phyloP scores from a whole-genome alignment of 2,797 vertebrate species.

The Botia kubotai region DNA sequence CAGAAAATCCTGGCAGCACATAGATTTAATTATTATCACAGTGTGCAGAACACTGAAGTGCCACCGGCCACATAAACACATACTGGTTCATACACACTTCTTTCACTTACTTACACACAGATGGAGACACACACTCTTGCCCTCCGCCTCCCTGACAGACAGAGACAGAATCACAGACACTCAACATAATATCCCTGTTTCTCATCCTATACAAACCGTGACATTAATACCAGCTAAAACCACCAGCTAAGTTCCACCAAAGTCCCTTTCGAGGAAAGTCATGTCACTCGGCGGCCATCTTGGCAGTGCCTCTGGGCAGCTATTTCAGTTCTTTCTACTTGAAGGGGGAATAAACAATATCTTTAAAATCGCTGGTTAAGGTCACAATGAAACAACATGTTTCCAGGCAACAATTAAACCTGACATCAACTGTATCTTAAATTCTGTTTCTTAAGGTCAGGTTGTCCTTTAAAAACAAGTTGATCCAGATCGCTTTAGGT shows the following conservation, averaged over 20 bases:
- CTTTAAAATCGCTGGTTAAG: too few species aligned
- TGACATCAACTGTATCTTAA: too few species aligned
- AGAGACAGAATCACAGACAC: slow-evolving; percentile 11
- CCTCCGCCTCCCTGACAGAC: background rate
- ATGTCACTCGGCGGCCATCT: too few species aligned
- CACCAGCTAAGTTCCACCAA: background rate
- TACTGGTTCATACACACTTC: slow-evolving; percentile 63
- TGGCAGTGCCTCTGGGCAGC: too few species aligned
- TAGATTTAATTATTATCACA: slow-evolving; percentile 85
- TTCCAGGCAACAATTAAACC: too few species aligned
- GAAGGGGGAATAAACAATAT: too few species aligned
- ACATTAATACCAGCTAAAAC: background rate
- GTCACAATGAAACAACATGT: too few species aligned
- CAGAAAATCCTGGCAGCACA: slow-evolving; percentile 80
- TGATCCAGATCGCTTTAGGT: too few species aligned
- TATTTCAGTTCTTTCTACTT: too few species aligned
- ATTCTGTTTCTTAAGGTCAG: too few species aligned
- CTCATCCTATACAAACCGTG: background rate
- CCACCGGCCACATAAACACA: slow-evolving; percentile 68
- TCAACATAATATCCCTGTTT: background rate
- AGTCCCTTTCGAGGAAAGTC: too few species aligned
- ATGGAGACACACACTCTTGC: slow-evolving; percentile 48
- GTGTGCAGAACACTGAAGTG: slow-evolving; percentile 78
- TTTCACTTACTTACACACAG: slow-evolving; percentile 23
- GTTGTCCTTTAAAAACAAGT: too few species aligned